Conservation (phyloP, 1,140 invertebrate species). For the Stenopsyche tienmushanensis region DNA sequence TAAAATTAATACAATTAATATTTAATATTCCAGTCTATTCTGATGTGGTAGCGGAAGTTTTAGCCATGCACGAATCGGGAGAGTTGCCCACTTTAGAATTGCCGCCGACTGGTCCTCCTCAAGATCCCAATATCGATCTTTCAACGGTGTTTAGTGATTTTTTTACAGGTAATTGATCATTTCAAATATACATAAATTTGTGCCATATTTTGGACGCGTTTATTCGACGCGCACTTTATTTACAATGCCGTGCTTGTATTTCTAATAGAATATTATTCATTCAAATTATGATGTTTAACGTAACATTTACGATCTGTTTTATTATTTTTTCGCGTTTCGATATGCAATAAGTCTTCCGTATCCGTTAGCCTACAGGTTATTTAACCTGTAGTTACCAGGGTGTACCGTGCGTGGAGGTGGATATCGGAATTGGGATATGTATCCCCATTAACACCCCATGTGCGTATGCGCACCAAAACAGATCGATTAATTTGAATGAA, state of each 20-base stretch:
- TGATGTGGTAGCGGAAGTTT: constrained; percentile 37
- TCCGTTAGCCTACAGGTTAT: no score
- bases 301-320: no score
- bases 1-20: background rate
- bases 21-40: constrained; percentile 25
- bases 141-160: constrained; percentile 39
- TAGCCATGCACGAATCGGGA: constrained; percentile 34
- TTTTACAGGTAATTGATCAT: constrained; percentile 31
- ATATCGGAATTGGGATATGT: no score
- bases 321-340: no score
- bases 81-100: constrained; percentile 21
- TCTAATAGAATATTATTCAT: no score
- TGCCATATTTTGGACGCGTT: background rate
- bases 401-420: no score
- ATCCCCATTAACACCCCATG: constrained; percentile 44
- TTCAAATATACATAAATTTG: background rate
- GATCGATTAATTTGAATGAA: background rate
- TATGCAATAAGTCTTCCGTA: no score
- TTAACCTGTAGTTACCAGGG: no score
- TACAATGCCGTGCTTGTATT: no score
- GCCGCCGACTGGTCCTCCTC: constrained; percentile 15
- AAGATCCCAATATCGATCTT: constrained; percentile 35
- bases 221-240: no score
- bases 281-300: no score
- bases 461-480: no score